Base-by-base conservation (phyloP, 2,888 invertebrate species). In the Cephus pygmeus region DNA sequence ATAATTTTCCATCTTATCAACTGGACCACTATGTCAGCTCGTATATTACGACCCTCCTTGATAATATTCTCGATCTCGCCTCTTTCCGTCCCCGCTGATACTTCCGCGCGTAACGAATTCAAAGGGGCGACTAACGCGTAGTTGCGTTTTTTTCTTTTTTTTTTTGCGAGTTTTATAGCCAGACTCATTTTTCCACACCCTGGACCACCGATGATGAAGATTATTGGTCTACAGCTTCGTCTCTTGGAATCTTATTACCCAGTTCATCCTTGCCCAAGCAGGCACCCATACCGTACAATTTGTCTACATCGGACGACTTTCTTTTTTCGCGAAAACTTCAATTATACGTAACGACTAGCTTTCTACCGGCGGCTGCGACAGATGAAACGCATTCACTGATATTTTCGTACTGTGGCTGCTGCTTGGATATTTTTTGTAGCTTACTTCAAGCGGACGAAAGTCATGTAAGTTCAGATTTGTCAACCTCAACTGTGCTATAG, bases 121-220 rank as follows among this genome's bases (percentile, higher is more conserved):
- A 85, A 80, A 15, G 81, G 73, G 4, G 75, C 81, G 34, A 88
- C 81, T 12, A 83, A 23, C 33, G 73, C n/a, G 9, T 85, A 77
- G 23, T 80, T 82, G 74, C 86, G 87, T 73, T 83, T 84, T 2
- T n/a, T n/a, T n/a, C n/a, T n/a, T n/a, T n/a, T n/a, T 73, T 83
- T 84, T 2, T n/a, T 11, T 0, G 84, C 80, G n/a, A 87, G 73
- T 76, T 81, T 83, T 68, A 78, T 81, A 11, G 83, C 81, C 15
- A 87, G 33, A 0, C 81, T 81, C 36, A 73, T 81, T 78, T 87
- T 88, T 3, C 83, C 85, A 3, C 79, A 78, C 0, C 85, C 83
- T 0, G 86, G 85, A 30, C 84, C 86, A 35, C 85, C 86, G 77
- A 87, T 80, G 71, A 88, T n/a, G 76, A 85, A 86, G 71, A 87